These are phyloP conservation scores for Lasioglossum oenotherae DNA, from an alignment of 2,888 invertebrate genomes.

Conservation along the genomic window DNA sequence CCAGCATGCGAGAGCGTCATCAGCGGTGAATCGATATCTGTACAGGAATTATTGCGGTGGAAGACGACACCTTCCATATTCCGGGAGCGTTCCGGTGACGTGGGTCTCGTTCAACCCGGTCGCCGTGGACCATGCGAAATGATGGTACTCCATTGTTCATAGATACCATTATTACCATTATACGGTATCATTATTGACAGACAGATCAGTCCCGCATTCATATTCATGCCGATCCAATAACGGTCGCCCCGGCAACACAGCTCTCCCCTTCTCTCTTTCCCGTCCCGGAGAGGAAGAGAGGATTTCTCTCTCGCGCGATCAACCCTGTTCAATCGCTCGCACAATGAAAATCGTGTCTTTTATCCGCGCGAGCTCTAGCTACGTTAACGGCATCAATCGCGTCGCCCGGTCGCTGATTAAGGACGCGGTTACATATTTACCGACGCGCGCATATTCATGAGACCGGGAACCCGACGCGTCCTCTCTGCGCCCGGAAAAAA, in stretches of 20 bases:
- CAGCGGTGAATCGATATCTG: constrained; percentile 20
- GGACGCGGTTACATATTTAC: constrained; percentile 29
- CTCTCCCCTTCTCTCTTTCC: neutral
- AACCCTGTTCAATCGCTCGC: neutral
- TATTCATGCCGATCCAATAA: constrained; percentile 58
- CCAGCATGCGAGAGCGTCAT: neutral
- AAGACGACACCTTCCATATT: constrained; percentile 55
- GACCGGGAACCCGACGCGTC: neutral
- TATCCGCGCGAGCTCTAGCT: constrained; percentile 9
- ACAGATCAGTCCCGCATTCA: constrained; percentile 52
- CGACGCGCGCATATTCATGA: constrained; percentile 29
- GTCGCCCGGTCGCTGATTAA: constrained; percentile 28
- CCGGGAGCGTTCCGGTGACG: constrained; percentile 44
- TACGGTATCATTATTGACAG: constrained; percentile 63
- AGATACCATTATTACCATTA: constrained; percentile 64
- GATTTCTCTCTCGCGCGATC: constrained; percentile 12
- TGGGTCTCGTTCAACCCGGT: constrained; percentile 33
- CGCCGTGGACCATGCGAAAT: constrained; percentile 51
- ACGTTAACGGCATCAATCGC: constrained; percentile 41
- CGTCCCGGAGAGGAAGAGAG: constrained; percentile 14
- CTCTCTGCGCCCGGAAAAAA: neutral
- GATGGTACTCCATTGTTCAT: constrained; percentile 56
- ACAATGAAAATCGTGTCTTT: constrained; percentile 47
- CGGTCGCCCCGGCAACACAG: constrained; percentile 19
- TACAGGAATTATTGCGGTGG: constrained; percentile 34